phyloP scores from a whole-genome alignment of 2,113 vertebrate species.

The Tylochromis polylepis region DNA sequence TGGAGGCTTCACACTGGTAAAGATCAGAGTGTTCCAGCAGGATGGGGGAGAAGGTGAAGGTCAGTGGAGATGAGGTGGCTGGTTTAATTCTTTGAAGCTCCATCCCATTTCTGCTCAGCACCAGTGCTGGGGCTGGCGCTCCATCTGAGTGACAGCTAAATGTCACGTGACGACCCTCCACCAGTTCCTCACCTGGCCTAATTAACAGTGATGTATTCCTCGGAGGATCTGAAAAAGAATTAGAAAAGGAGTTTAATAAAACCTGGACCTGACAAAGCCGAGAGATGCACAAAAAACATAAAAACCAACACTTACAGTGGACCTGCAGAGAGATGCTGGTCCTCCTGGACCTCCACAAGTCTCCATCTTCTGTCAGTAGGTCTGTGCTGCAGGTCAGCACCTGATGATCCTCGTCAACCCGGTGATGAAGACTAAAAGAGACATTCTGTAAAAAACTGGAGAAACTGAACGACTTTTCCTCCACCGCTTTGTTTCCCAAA shows the following conservation, averaged over 20 bases:
- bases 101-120: slow-evolving; percentile 56
- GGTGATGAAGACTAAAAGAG: background rate
- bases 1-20: slow-evolving; percentile 54
- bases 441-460: slow-evolving; percentile 25
- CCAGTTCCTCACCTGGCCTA: slow-evolving; percentile 52
- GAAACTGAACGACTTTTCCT: background rate
- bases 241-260: background rate
- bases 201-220: slow-evolving; percentile 56
- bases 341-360: background rate
- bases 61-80: slow-evolving; percentile 4
- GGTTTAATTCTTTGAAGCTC: slow-evolving; percentile 23
- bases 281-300: background rate
- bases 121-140: slow-evolving; percentile 44
- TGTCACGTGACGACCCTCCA: slow-evolving; percentile 53
- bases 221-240: slow-evolving; percentile 54
- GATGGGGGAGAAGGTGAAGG: slow-evolving; percentile 3
- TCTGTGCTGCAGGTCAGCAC: slow-evolving; percentile 21
- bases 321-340: background rate
- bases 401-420: background rate
- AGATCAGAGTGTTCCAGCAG: slow-evolving; percentile 36
- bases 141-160: slow-evolving; percentile 48
- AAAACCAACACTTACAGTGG: slow-evolving; percentile 32
- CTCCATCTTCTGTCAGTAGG: slow-evolving; percentile 5
- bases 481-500: background rate
- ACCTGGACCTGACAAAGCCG: background rate